Conservation (phyloP, 2,113 vertebrate species). For the Chamaetylas fuelleborni region DNA sequence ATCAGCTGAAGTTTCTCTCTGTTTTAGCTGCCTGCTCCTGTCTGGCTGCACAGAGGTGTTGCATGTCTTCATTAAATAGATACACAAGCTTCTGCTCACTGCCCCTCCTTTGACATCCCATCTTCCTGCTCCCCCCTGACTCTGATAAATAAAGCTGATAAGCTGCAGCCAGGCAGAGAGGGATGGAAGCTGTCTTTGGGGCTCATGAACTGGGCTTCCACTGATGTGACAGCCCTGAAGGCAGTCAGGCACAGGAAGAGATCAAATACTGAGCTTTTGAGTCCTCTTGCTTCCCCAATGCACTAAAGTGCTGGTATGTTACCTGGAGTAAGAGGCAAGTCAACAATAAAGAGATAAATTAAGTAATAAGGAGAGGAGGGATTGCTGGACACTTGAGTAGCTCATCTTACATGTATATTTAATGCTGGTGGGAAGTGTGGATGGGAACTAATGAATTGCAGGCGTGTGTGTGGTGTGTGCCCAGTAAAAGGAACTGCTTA, state of each 20-base stretch:
- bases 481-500: neutral
- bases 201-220: neutral
- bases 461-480: neutral
- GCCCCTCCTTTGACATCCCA: neutral
- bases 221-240: constrained; percentile 25
- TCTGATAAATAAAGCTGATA: neutral
- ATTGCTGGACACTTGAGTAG: neutral
- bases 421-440: neutral
- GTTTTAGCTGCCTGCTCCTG: neutral
- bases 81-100: neutral
- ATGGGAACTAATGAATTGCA: constrained; percentile 11
- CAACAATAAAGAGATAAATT: neutral
- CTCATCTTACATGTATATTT: constrained; percentile 31
- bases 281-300: constrained; percentile 5
- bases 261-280: constrained; percentile 35
- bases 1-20: neutral
- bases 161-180: neutral
- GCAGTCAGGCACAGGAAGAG: constrained; percentile 18
- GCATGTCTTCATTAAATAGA: neutral
- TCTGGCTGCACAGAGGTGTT: neutral
- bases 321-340: neutral
- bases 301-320: neutral
- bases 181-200: constrained; percentile 31
- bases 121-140: neutral
- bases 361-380: neutral